These are phyloP conservation scores for Piprites chloris DNA, from an alignment of 2,113 vertebrate species.

Conservation along the genomic window DNA sequence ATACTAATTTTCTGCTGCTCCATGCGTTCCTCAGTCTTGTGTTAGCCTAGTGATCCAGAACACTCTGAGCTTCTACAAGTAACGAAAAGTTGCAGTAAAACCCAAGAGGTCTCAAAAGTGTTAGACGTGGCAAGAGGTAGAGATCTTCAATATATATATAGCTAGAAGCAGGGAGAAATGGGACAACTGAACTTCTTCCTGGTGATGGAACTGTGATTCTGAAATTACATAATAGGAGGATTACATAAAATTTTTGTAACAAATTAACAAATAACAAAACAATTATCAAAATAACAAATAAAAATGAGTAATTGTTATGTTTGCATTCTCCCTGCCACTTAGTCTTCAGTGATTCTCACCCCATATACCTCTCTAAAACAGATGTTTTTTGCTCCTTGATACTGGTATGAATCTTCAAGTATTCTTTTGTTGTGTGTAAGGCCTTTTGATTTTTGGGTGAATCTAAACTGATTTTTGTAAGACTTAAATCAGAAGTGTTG, in stretches of 20 bases:
- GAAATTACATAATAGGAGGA: neutral
- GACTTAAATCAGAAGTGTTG: neutral
- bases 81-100: neutral
- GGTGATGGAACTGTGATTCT: neutral
- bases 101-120: fast-evolving
- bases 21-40: neutral
- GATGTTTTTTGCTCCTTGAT: neutral
- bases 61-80: neutral
- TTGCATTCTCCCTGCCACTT: neutral
- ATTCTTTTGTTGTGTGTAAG: neutral
- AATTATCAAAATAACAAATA: no score
- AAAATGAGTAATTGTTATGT: neutral
- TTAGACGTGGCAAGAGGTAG: neutral
- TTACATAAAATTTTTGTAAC: neutral
- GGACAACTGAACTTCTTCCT: neutral
- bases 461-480: neutral
- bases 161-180: neutral
- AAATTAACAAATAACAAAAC: no score
- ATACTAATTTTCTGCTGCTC: neutral
- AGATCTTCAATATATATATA: neutral
- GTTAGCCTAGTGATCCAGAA: neutral
- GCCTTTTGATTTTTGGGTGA: neutral
- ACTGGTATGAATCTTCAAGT: neutral
- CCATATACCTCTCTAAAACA: neutral
- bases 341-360: neutral